Evolutionary conservation across 1,140 invertebrate genomes (phyloP).

Genomic region (Drosophila eugracilis): DNA sequence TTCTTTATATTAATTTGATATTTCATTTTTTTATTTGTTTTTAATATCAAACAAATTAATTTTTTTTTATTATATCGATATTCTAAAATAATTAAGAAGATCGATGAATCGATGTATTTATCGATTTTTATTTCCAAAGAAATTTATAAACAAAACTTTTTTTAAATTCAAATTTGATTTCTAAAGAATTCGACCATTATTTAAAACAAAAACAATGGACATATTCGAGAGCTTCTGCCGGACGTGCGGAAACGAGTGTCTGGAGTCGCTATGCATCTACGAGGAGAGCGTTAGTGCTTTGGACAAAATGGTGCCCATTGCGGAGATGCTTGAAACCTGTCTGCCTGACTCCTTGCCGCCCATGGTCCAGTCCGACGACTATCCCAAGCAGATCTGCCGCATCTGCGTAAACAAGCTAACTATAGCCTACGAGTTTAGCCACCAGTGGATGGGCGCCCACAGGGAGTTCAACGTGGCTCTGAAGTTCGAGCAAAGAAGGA

Average conservation of each 20-base stretch:
- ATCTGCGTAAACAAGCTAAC: slow-evolving; percentile 58
- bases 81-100: background rate
- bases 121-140: background rate
- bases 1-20: too few species aligned
- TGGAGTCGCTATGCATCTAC: slow-evolving; percentile 55
- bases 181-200: background rate
- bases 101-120: background rate
- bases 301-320: slow-evolving; percentile 30
- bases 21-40: too few species aligned
- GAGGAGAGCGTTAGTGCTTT: slow-evolving; percentile 1
- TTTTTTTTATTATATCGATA: too few species aligned
- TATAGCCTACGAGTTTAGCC: slow-evolving; percentile 57
- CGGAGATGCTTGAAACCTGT: slow-evolving; percentile 41
- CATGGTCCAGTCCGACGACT: slow-evolving; percentile 35
- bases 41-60: too few species aligned
- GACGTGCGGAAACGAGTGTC: slow-evolving; percentile 67
- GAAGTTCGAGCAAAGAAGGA: slow-evolving; percentile 59
- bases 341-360: slow-evolving; percentile 34
- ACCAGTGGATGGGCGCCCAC: slow-evolving; percentile 53
- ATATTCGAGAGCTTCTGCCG: slow-evolving; percentile 75
- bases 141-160: slow-evolving; percentile 8
- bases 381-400: slow-evolving; percentile 69
- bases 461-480: slow-evolving; percentile 67
- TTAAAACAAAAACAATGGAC: slow-evolving; percentile 42
- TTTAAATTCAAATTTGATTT: background rate